Evolutionary conservation across 2,113 vertebrate species (phyloP), one percentile per base, ranked within the genome.

Genomic region (Montifringilla adamsi): DNA sequence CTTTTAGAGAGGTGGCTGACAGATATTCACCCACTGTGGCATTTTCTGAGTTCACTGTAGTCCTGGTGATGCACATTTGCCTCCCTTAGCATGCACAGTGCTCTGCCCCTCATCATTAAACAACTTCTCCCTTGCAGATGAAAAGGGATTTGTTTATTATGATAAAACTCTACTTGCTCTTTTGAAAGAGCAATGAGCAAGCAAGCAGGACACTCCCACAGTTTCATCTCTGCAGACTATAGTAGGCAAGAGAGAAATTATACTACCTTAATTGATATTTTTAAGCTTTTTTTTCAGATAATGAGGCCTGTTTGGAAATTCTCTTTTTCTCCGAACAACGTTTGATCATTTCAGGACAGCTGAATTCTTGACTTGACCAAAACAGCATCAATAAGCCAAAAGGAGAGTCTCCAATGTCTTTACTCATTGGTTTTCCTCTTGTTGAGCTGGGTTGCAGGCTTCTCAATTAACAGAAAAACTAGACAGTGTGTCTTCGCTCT

Each of bases 191-290:
- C 90, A 84, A 90, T 2, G 20, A 94, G 88, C 78, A 88, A 90
- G 95, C 67, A 84, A 94, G 62, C 62, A 91, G 84, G 95, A 95
- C 97, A 94, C 95, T 95, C 97, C 98, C 97, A 63, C 89, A 95
- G 97, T 98, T 97, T 98, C 97, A 97, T 98, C 98, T 98, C 96
- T 77, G 96, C 98, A 98, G 96, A 98, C 96, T 96, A 97, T 98
- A 98, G 98, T 62, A 98, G 94, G 96, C 90, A 69, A 97, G 94
- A 98, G 96, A 98, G 92, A 98, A 98, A 98, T 96, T 95, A 97
- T 96, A 98, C 97, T 96, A 97, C 98, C 98, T 98, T 98, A 98
- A 99, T 98, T 98, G 98, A 98, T 97, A 88, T 86, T 92, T 95
- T 94, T 75, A 87, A 78, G 72, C 79, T 74, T 86, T 92, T 86